Evolutionary conservation across 2,113 vertebrate species (phyloP), one percentile per base, ranked within the genome.

Genomic region (Ramphastos sulfuratus): DNA sequence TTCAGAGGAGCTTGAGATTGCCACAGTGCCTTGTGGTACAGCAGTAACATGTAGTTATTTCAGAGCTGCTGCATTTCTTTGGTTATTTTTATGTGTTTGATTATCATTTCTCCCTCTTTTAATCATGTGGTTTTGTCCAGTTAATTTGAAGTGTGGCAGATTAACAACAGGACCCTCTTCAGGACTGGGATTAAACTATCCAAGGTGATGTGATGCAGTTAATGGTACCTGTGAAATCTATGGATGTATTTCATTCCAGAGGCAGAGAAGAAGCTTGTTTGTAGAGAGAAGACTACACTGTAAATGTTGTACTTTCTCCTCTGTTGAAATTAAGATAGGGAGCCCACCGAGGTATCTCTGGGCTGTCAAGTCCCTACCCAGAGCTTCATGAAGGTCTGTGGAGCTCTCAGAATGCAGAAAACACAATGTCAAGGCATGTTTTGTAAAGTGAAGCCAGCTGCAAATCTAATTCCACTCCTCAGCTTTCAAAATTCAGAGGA

Each of bases 291-390:
- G 42, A 69, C 12, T 7, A 33, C 4, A 33, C 21, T 86, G 48
- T 83, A 33, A 39, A 42, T 19, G 18, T n/a, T 88, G 15, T 82
- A 13, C 12, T 78, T 90, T 86, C 16, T 86, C 77, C 31, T 70
- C 19, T 19, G 19, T 35, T 78, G 61, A 89, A 90, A 70, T 66
- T 71, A 50, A 66, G 42, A 66, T 25, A 64, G 44, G 44, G 42
- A 67, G 39, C 39, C 7, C 10, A 21, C 15, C 17, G 1, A 33
- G 16, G 15, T 66, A 8, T 67, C 10, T 63, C 17, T 46, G 58
- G 19, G 21, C 55, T 83, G 9, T 66, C 31, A 4, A 31, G 46
- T 55, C 7, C 0, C 6, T 71, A 50, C 30, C 18, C 1, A 9
- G 61, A 74, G 11, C 4, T 39, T 50, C 48, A 23, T 50, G 44